Evolutionary conservation across 2,888 invertebrate species (phyloP).

Genomic region (Imbricaverruca yamaguchii): DNA sequence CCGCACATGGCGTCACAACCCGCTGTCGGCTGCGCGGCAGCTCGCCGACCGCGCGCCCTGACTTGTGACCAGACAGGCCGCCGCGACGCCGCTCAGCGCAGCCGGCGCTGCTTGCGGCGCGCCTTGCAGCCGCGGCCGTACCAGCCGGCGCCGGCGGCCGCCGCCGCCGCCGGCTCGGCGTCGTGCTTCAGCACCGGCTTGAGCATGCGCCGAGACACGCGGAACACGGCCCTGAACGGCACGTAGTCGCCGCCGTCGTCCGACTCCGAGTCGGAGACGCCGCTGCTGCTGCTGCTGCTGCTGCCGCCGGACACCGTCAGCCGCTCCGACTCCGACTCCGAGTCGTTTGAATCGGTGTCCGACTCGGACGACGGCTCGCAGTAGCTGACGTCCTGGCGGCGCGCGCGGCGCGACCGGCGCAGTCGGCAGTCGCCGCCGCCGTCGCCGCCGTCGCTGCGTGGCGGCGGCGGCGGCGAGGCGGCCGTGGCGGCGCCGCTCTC

Average conservation of each 20-base stretch:
- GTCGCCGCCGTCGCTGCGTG: neutral
- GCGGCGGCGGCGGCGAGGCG: neutral
- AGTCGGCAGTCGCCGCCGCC: neutral
- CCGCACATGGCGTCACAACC: no score
- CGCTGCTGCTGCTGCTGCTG: neutral
- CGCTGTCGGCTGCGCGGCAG: no score
- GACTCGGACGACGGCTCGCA: neutral
- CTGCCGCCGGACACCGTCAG: neutral
- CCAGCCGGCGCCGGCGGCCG: neutral
- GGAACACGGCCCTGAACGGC: neutral
- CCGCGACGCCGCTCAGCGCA: no score
- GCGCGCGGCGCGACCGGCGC: neutral
- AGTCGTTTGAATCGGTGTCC: neutral
- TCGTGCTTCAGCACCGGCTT: neutral
- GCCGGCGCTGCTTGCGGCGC: slow-evolving; percentile 28
- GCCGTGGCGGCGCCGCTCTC: neutral
- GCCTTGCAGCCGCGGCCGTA: slow-evolving; percentile 9
- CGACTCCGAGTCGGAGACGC: neutral
- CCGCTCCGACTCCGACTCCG: neutral
- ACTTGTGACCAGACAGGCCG: no score
- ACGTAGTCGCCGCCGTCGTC: slow-evolving; percentile 1
- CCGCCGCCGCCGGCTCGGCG: neutral
- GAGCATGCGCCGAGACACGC: neutral
- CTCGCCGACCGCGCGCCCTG: no score
- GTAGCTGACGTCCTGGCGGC: neutral